Evolutionary conservation across 2,113 vertebrate species (phyloP).

Genomic region (Phyllopteryx taeniolatus): DNA sequence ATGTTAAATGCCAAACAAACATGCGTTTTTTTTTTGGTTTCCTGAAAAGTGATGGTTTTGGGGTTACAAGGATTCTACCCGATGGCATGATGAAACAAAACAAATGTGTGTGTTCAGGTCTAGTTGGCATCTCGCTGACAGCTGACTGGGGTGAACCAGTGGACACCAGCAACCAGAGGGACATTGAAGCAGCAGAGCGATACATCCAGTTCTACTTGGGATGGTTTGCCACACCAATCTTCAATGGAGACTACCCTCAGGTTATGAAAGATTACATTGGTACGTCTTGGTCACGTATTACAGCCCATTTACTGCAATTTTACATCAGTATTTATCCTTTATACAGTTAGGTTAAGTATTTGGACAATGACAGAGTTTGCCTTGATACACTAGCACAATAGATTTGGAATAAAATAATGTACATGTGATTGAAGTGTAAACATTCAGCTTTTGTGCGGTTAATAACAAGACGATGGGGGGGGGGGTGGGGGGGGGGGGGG

Average conservation of each 20-base stretch:
- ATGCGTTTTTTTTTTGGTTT: background rate
- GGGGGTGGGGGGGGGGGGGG: no score
- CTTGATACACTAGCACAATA: background rate
- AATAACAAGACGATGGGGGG: no score
- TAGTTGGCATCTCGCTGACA: slow-evolving; percentile 85
- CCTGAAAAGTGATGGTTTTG: background rate
- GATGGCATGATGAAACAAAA: slow-evolving; percentile 37
- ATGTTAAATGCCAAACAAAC: background rate
- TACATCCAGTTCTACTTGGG: slow-evolving; percentile 88
- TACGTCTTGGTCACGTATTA: slow-evolving; percentile 43
- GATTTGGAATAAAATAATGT: no score
- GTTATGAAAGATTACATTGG: slow-evolving; percentile 89
- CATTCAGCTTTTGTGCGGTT: no score
- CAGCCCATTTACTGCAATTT: background rate
- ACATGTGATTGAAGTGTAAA: no score
- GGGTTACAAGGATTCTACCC: background rate
- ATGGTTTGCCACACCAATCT: slow-evolving; percentile 89
- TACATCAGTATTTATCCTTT: no score
- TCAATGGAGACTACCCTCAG: slow-evolving; percentile 86
- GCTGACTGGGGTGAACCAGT: slow-evolving; percentile 87
- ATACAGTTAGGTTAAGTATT: no score
- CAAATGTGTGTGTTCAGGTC: slow-evolving; percentile 65
- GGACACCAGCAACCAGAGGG: slow-evolving; percentile 76
- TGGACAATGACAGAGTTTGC: background rate
- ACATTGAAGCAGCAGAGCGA: slow-evolving; percentile 84